Evolutionary conservation across 1,140 invertebrate genomes (phyloP), one percentile per base, ranked within the genome.

Genomic region (Zaprionus davidi): DNA sequence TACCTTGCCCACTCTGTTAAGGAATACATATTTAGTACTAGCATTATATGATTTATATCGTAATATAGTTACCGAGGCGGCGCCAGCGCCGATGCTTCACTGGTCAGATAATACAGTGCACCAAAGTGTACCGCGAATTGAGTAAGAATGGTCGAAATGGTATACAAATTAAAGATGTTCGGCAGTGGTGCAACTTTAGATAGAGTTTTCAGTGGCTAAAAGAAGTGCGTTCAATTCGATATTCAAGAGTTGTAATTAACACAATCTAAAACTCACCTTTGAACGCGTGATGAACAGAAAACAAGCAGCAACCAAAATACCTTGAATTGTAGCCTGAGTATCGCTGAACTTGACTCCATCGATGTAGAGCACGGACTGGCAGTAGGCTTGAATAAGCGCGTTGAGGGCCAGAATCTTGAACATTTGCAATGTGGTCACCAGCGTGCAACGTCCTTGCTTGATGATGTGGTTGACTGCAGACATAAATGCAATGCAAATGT

Each of bases 351-450:
- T 99, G 60, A 99, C 97, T 26, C 99, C 99, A 93, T 99, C 98
- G 71, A 99, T 95, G 92, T 99, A 99, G 1, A 99, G 94, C 9
- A 99, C 99, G 26, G 98, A 99, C 93, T 99, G 99, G 92, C 98
- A 98, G 94, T 99, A 99, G 0, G 99, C 99, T 46, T 99, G 94
- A 67, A 99, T 98, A 1, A 99, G 94, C 0, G 99, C 99, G 93
- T 99, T 99, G n/a, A 99, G 93, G 0, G 99, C 99, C 41, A 99
- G 94, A 79, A 99, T 99, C 95, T 99, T 99, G 93, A 99, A 99
- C 99, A 99, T 99, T 93, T 99, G 99, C 46, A 99, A 94, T 0
- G 99, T 99, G 1, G 99, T 99, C 0, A 99, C 99, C 44, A 99
- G 93, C 0, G 99, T 99, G 93, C 99, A 99, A 38, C 99, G 95